Evolutionary conservation across 2,797 vertebrate species (phyloP).

Genomic region (Helarctos malayanus): DNA sequence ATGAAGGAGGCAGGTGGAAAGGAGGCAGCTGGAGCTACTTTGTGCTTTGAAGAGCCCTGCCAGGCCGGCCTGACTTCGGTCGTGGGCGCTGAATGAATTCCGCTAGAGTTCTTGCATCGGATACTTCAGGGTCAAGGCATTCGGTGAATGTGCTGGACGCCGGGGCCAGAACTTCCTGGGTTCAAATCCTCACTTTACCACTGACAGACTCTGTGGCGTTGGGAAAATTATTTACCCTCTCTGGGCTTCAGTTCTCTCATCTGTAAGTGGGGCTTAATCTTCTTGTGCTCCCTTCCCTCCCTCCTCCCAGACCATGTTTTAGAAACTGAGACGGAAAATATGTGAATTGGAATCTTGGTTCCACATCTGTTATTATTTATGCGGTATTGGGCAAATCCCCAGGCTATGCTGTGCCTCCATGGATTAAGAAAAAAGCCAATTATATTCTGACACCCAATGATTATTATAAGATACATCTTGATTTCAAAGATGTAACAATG

Average conservation of each 20-base stretch:
- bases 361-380: not conserved
- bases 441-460: not conserved
- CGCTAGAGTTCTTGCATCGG: not conserved
- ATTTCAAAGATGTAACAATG: not conserved
- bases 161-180: not conserved
- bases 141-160: accelerated
- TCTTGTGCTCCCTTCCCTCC: too few relatives aligned
- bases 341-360: not conserved
- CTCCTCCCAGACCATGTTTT: not conserved
- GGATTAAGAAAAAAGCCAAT: not conserved
- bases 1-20: not conserved
- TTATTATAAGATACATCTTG: not conserved
- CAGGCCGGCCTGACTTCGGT: too few relatives aligned
- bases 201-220: not conserved
- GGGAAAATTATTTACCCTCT: not conserved
- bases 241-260: not conserved
- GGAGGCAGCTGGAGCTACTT: not conserved
- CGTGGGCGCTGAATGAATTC: accelerated
- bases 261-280: not conserved
- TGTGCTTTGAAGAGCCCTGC: not conserved
- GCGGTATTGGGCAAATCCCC: not conserved
- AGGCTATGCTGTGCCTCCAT: not conserved
- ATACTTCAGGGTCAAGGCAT: not conserved
- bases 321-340: not conserved
- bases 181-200: not conserved